Evolutionary conservation across 2,797 vertebrate genomes (phyloP), one percentile per base, ranked within the genome.

Genomic region (Artibeus lituratus): DNA sequence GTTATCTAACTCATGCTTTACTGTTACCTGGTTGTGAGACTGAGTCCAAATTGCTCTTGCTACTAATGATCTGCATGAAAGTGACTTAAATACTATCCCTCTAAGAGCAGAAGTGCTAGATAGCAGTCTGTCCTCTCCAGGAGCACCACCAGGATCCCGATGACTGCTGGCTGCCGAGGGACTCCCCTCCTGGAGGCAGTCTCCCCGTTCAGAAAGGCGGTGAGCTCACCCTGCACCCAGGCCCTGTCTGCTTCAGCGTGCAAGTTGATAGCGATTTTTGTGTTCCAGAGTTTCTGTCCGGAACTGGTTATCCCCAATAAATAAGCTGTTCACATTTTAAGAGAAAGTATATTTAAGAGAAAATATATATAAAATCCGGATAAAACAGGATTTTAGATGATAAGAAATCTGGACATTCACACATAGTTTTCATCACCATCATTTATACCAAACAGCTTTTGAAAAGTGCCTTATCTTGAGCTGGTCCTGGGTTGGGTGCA

Each of bases 281-380:
- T 90, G 81, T 88, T 76, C 44, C 51, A 67, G 21, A 16, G 65
- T 59, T 47, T 87, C 67, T 72, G 22, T 81, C 81, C 80, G 51
- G 51, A 86, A 92, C 57, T 59, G 51, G 80, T 96, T 94, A 91
- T 72, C 65, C n/a, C 72, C 88, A 87, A 90, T 93, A 94, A 95
- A 87, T 89, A 85, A 96, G 59, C 53, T 69, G 76, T 97, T 94
- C 42, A 90, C 84, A 90, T 96, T 95, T 95, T 65, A 95, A 90
- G 74, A 44, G 76, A 88, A 96, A 94, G 80, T 73, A 84, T 78
- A 87, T 82, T 82, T 93, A 88, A 90, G 74, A 44, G 76, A 88
- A 96, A 94, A 83, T 73, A 84, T 78, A 87, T 82, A 78, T 93
- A 88, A n/a, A n/a, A n/a, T n/a, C n/a, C n/a, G 19, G 59, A 49